Conservation (phyloP, 1,140 invertebrate species). For the Aphelenchoides fujianensis region DNA sequence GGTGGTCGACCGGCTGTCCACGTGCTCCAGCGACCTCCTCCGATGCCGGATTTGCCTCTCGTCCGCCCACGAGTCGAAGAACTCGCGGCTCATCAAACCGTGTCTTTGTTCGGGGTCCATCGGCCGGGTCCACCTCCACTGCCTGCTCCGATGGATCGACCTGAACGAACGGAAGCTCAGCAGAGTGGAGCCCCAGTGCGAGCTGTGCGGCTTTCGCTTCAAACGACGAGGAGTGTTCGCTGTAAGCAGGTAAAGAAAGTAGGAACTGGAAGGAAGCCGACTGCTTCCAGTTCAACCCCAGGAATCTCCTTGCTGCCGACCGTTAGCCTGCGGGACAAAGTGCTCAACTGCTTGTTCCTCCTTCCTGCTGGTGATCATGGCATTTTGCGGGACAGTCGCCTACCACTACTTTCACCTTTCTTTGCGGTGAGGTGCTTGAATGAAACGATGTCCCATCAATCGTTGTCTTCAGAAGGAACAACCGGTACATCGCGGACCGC, state of each 20-base stretch:
- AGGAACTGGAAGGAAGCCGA: too few relatives aligned
- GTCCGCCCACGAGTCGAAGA: conserved; percentile 19
- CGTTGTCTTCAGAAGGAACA: conserved; percentile 1
- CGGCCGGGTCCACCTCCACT: conserved; percentile 10
- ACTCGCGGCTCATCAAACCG: conserved; percentile 12
- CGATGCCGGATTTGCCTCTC: conserved; percentile 23
- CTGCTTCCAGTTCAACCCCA: conserved; percentile 12
- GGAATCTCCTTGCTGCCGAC: not conserved
- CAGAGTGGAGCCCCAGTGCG: conserved; percentile 13
- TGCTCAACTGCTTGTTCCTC: conserved; percentile 24
- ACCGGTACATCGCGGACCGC: not conserved
- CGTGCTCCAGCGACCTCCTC: conserved; percentile 2
- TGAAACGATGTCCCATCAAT: not conserved
- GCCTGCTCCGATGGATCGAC: conserved; percentile 23
- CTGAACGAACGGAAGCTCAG: conserved; percentile 8
- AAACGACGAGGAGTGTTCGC: conserved; percentile 14
- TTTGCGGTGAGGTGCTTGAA: not conserved
- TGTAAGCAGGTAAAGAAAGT: too few relatives aligned
- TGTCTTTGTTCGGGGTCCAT: conserved; percentile 21
- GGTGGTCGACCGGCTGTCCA: conserved; percentile 6
- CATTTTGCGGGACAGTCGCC: conserved; percentile 27
- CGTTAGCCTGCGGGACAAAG: conserved; percentile 26
- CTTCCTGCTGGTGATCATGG: conserved; percentile 18
- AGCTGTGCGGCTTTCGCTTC: conserved; percentile 26
- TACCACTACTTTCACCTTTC: conserved; percentile 21